A percentile compares a stretch with the other conserved stretches of the same genome.
These are phyloP conservation scores for Anthonomus grandis DNA, from an alignment of 1,140 invertebrate genomes.

Conservation along the genomic window DNA sequence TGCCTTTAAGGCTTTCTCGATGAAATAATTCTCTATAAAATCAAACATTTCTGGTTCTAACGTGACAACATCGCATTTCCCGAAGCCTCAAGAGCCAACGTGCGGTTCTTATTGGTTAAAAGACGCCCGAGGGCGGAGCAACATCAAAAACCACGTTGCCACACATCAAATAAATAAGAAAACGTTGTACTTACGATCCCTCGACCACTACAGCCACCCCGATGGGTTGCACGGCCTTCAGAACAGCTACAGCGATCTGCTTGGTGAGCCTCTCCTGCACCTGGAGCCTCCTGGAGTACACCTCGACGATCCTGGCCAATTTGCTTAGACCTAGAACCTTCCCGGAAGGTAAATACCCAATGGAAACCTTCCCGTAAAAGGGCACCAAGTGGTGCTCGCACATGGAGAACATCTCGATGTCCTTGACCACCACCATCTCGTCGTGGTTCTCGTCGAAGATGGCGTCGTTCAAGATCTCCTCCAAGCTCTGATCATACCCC, in stretches of 20 bases:
- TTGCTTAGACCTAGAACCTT: constrained; percentile 75
- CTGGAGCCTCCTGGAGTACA: constrained; percentile 92
- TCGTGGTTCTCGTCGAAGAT: constrained; percentile 99
- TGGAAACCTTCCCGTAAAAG: constrained; percentile 98
- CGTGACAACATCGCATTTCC: too few species aligned
- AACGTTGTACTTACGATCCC: constrained; percentile 84
- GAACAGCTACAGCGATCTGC: constrained; percentile 95
- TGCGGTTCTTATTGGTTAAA: too few species aligned
- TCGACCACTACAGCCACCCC: constrained; percentile 98
- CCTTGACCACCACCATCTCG: constrained; percentile 99
- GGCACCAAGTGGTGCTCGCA: constrained; percentile 99
- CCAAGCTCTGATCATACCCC: constrained; percentile 95
- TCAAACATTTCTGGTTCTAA: too few species aligned
- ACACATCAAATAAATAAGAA: background rate
- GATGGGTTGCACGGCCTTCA: constrained; percentile 93
- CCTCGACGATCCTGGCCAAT: constrained; percentile 85
- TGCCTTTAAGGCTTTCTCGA: too few species aligned
- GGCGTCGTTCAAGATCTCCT: constrained; percentile 95
- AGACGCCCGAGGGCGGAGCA: background rate
- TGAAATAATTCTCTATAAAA: too few species aligned
- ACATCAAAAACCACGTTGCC: background rate
- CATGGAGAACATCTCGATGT: constrained; percentile 99
- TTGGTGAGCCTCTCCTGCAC: constrained; percentile 98
- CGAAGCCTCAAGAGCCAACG: too few species aligned
- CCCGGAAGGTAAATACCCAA: constrained; percentile 96